Percentiles rank a stretch among this genome's conserved stretches.
phyloP scores from a whole-genome alignment of 2,797 vertebrate genomes.

The Chanos chanos region DNA sequence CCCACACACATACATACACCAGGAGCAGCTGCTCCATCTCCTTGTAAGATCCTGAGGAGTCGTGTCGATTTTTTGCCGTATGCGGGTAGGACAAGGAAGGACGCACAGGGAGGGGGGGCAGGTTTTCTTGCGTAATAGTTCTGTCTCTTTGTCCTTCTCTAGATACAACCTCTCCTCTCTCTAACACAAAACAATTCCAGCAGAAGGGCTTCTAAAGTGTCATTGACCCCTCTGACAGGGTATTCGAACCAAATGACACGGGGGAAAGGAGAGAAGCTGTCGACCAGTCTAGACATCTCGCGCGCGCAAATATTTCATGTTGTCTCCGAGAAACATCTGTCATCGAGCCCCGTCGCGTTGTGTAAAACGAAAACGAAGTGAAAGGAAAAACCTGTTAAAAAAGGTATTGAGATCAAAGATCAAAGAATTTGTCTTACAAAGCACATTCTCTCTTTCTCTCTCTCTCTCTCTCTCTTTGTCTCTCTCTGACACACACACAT shows the following conservation, averaged over 20 bases:
- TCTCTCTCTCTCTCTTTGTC: no score
- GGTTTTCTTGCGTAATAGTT: slow-evolving; percentile 8
- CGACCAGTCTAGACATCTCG: slow-evolving; percentile 48
- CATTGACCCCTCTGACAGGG: slow-evolving; percentile 28
- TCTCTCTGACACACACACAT: background rate
- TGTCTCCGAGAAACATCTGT: slow-evolving; percentile 58
- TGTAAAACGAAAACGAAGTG: slow-evolving; percentile 8
- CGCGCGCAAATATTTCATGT: slow-evolving; percentile 45
- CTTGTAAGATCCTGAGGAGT: background rate
- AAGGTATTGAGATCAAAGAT: slow-evolving; percentile 5
- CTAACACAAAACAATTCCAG: slow-evolving; percentile 31
- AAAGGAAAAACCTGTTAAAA: slow-evolving; percentile 18
- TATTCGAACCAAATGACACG: slow-evolving; percentile 32
- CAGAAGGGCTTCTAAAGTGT: slow-evolving; percentile 32
- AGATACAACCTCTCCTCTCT: slow-evolving; percentile 17
- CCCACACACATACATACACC: background rate
- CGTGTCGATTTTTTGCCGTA: slow-evolving; percentile 1
- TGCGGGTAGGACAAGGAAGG: background rate
- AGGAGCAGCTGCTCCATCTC: slow-evolving; percentile 18
- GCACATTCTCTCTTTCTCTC: no score
- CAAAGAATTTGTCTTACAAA: slow-evolving; percentile 7
- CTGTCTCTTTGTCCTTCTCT: background rate
- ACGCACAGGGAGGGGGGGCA: background rate
- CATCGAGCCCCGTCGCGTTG: background rate
- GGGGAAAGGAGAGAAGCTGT: slow-evolving; percentile 20